Evolutionary conservation across 2,888 invertebrate genomes (phyloP).

Genomic region (Eristalinus aeneus): DNA sequence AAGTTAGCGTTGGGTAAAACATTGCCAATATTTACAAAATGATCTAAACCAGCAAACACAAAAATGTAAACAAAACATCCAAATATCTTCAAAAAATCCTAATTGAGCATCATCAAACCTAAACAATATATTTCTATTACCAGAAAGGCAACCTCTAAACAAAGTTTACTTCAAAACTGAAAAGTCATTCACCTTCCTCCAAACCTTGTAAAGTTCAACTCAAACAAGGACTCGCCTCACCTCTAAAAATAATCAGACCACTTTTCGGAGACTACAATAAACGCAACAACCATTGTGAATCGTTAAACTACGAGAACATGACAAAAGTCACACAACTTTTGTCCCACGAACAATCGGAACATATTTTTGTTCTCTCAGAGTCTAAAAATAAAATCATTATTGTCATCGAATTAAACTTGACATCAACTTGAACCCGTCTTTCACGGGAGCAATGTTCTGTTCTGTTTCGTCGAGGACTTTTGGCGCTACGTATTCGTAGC

Average conservation of each 20-base stretch:
- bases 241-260: background rate
- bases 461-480: background rate
- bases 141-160: no score
- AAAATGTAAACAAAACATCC: no score
- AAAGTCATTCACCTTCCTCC: background rate
- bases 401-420: constrained; percentile 43
- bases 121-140: no score
- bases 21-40: no score
- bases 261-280: background rate
- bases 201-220: background rate
- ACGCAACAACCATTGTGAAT: background rate
- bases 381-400: constrained; percentile 29
- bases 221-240: background rate
- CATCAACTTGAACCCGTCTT: constrained; percentile 39
- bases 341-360: background rate
- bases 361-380: background rate
- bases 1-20: no score
- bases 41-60: no score
- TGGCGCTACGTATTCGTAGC: background rate
- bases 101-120: no score
- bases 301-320: background rate
- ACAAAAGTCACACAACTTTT: background rate
- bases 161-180: no score
- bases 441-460: constrained; percentile 27
- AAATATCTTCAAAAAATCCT: no score